Evolutionary conservation across 2,888 invertebrate species (phyloP), one percentile per base, ranked within the genome.

Genomic region (Heteromyza rotundicornis): DNA sequence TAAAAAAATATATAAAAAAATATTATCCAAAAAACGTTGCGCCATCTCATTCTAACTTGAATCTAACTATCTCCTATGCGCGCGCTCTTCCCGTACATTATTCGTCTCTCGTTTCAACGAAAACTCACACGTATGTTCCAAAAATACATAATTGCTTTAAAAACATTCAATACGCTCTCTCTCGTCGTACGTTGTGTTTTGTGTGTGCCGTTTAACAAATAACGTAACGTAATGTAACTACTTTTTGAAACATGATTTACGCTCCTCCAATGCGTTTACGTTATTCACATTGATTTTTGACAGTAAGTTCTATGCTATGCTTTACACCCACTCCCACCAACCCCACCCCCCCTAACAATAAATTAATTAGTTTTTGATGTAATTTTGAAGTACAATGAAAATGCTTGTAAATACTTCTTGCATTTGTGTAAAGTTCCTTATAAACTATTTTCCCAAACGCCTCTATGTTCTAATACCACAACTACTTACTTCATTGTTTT

Each of bases 331-430:
- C 47, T 55, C 55, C 47, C 24, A 27, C 16, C 60, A n/a, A n/a
- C n/a, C n/a, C n/a, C n/a, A n/a, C n/a, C n/a, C n/a, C n/a, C n/a
- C n/a, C n/a, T n/a, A n/a, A n/a, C n/a, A n/a, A n/a, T n/a, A 64
- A 50, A 57, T 56, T 64, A 64, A 53, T 55, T 47, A 55, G 52
- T 36, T 64, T 63, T 71, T 40, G 40, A 14, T 75, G 71, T 75
- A 69, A 68, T 70, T 76, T 76, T 73, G 71, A 76, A 77, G 76
- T 78, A 72, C 71, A 72, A 73, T 74, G 78, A 77, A 78, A 78
- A 78, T 78, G 78, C 79, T 76, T 78, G 79, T 78, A 78, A 78
- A 78, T 76, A 77, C 72, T 73, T 75, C 68, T 70, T 75, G 68
- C 75, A 69, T 69, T 73, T 73, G 69, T n/a, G n/a, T n/a, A n/a